Evolutionary conservation across 1,140 invertebrate genomes (phyloP).

Genomic region (Latrodectus geometricus): DNA sequence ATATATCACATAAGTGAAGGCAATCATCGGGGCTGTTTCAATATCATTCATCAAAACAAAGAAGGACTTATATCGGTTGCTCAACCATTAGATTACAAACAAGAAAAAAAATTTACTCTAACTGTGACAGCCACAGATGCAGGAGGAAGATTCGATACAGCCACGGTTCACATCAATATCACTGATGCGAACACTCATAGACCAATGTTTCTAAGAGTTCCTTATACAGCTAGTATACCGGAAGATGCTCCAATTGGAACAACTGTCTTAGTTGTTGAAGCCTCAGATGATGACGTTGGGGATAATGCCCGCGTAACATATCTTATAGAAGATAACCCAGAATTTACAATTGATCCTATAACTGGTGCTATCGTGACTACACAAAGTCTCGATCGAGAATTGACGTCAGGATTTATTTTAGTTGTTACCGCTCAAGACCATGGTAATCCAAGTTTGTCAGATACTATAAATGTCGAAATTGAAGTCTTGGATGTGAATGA

Average conservation of each 20-base stretch:
- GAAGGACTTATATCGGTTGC: conserved; percentile 89
- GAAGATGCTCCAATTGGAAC: conserved; percentile 91
- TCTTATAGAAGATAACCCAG: conserved; percentile 73
- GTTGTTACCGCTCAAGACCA: conserved; percentile 92
- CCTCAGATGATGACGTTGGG: conserved; percentile 92
- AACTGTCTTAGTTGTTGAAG: conserved; percentile 89
- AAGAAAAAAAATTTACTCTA: conserved; percentile 70
- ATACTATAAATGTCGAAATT: conserved; percentile 94
- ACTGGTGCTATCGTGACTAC: conserved; percentile 89
- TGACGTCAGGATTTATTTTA: conserved; percentile 81
- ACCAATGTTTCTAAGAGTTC: conserved; percentile 91
- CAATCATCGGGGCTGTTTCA: conserved; percentile 87
- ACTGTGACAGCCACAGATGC: conserved; percentile 86
- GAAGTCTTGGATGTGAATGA: conserved; percentile 93
- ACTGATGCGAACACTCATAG: conserved; percentile 95
- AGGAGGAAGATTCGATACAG: conserved; percentile 85
- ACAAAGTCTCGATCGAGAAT: conserved; percentile 82
- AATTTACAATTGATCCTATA: conserved; percentile 87
- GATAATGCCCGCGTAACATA: conserved; percentile 85
- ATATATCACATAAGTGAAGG: conserved; percentile 92
- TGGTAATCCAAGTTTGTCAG: conserved; percentile 86
- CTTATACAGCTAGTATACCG: conserved; percentile 88
- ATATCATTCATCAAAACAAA: conserved; percentile 88
- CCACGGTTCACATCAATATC: conserved; percentile 90
- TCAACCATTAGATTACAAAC: conserved; percentile 80